These are phyloP conservation scores for Lasioglossum leucozonium DNA, from an alignment of 2,888 invertebrate genomes.

Conservation along the genomic window DNA sequence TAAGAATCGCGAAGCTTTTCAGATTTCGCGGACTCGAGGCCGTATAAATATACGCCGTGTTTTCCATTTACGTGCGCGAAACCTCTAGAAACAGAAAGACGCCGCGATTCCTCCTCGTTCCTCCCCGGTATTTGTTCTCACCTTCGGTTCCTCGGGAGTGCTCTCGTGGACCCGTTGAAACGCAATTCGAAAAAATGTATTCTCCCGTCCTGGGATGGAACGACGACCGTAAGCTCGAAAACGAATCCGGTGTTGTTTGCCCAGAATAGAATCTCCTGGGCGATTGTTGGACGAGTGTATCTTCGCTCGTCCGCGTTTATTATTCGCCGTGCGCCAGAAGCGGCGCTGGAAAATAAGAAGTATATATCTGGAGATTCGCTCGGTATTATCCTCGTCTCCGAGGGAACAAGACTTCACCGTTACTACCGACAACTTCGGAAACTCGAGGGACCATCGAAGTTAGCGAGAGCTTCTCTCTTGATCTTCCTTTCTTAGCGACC, in stretches of 20 bases:
- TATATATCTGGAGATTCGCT: conserved; percentile 22
- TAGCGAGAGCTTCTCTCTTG: neutral
- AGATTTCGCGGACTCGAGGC: neutral
- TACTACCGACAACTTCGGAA: conserved; percentile 26
- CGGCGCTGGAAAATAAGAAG: conserved; percentile 40
- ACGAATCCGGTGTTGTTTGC: conserved; percentile 42
- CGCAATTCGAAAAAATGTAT: conserved; percentile 9
- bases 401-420: conserved; percentile 24
- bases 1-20: neutral
- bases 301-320: conserved; percentile 40
- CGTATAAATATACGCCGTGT: neutral
- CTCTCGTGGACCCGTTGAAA: conserved; percentile 5
- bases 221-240: conserved; percentile 20
- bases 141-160: neutral
- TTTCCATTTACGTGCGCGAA: neutral
- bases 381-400: conserved; percentile 25
- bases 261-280: conserved; percentile 37
- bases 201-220: neutral
- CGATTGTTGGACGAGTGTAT: conserved; percentile 37
- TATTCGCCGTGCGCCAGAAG: conserved; percentile 36
- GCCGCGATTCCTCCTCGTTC: neutral
- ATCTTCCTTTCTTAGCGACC: neutral
- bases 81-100: neutral
- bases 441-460: neutral
- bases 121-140: neutral